Percentiles rank a stretch among this genome's conserved stretches.
Conservation (phyloP, 2,888 invertebrate genomes). For the Phania funesta region DNA sequence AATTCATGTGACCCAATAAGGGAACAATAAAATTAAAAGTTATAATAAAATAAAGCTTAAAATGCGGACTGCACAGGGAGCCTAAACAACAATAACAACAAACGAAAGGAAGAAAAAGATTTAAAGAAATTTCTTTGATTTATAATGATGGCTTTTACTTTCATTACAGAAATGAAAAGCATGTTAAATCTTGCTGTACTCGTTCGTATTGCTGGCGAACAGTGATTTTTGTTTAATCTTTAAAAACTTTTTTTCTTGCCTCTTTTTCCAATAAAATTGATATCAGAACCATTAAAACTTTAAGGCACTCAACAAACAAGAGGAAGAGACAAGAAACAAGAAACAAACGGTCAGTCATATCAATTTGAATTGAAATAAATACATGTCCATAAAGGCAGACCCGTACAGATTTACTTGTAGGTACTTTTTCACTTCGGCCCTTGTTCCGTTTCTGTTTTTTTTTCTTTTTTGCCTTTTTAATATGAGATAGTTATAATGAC, state of each 20-base stretch:
- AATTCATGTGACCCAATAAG: constrained; percentile 40
- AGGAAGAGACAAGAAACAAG: constrained; percentile 1
- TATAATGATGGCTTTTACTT: constrained; percentile 70
- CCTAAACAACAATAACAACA: background rate
- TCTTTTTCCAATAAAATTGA: constrained; percentile 49
- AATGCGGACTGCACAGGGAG: background rate
- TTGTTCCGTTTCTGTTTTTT: constrained; percentile 5
- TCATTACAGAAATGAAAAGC: constrained; percentile 60
- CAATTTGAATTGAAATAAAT: constrained; percentile 58
- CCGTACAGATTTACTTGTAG: constrained; percentile 2
- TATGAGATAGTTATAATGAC: constrained; percentile 41
- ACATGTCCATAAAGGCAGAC: constrained; percentile 13
- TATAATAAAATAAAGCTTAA: background rate
- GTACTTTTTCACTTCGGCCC: constrained; percentile 1
- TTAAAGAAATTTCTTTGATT: constrained; percentile 62
- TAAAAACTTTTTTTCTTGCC: constrained; percentile 27
- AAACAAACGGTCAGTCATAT: constrained; percentile 38
- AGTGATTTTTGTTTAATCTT: constrained; percentile 45
- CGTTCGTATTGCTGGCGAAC: background rate
- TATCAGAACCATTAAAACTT: constrained; percentile 64
- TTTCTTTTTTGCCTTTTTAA: background rate
- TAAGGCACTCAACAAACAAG: background rate
- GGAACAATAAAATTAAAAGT: constrained; percentile 43
- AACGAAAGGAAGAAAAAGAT: background rate
- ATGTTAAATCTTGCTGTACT: constrained; percentile 28